Base-by-base conservation (phyloP, 2,113 vertebrate genomes). In the Phaethon lepturus region DNA sequence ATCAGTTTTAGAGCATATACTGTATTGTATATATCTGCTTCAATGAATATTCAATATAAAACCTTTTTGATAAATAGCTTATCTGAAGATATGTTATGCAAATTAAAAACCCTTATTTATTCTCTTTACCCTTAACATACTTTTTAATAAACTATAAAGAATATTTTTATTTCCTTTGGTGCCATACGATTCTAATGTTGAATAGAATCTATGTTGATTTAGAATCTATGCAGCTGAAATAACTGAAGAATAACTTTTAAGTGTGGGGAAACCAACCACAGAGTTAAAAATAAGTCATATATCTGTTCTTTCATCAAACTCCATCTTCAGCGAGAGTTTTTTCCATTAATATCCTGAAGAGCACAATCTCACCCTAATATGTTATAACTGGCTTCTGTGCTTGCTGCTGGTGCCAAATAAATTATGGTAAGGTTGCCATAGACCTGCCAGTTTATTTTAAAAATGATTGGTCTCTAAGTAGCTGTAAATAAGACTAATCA, bases 401-500 rank as follows among this genome's bases (percentile, higher is more conserved):
- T 35, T 85, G 66, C 45, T 35, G 12, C 53, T 92, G 67, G 24
- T 4, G 2, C 35, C 68, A 81, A 85, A 89, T 90, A 31, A 88
- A 67, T 95, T 85, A 87, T 49, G n/a, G 47, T 69, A 76, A 84
- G 72, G 76, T 64, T 86, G 24, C 33, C 10, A 13, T 17, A 72
- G 53, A 71, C 9, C 17, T 89, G 23, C 35, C 33, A 53, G 69
- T 87, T 92, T 93, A 72, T 93, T 96, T 96, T 93, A 64, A 15
- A 90, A 88, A 76, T 38, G 2, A 86, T 72, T 95, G 38, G 56
- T 93, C 80, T 95, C 86, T 86, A 50, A 75, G 69, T 85, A 93
- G 88, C 75, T 81, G 64, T 95, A 96, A 95, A 96, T 86, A 96
- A 96, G 53, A 76, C 53, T 92, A 95, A 95, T 93, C 76, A 92